Conservation (phyloP, 2,888 invertebrate species). For the Platerodrilus igneus region DNA sequence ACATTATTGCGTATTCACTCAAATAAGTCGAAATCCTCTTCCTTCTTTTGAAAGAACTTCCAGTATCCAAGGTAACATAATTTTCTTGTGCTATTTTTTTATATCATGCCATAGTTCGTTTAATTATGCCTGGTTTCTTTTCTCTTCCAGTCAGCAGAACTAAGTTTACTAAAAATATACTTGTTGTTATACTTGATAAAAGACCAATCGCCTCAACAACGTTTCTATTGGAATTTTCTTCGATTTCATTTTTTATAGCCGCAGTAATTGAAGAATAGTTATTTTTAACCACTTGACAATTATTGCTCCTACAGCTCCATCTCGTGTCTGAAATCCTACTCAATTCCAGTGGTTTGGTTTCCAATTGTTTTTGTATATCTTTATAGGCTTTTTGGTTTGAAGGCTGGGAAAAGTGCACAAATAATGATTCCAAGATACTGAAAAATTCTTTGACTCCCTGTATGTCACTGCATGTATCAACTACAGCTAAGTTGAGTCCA, state of each 20-base stretch:
- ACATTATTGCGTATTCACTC: slow-evolving; percentile 4
- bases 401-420: slow-evolving; percentile 4
- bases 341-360: not conserved
- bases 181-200: slow-evolving; percentile 4
- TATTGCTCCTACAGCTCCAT: slow-evolving; percentile 3
- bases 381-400: slow-evolving; percentile 2
- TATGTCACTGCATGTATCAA: slow-evolving; percentile 3
- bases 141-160: slow-evolving; percentile 1
- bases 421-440: slow-evolving; percentile 7
- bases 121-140: slow-evolving; percentile 6
- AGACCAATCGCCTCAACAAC: slow-evolving; percentile 1
- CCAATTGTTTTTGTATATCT: slow-evolving; percentile 3
- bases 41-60: slow-evolving; percentile 3
- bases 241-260: slow-evolving; percentile 1
- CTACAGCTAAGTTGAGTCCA: slow-evolving; percentile 6
- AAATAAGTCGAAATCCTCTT: slow-evolving; percentile 1
- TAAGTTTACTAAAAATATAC: slow-evolving; percentile 1
- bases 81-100: slow-evolving; percentile 7
- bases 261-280: slow-evolving; percentile 1
- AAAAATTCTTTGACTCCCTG: slow-evolving; percentile 8
- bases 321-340: slow-evolving; percentile 1
- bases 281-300: slow-evolving; percentile 5
- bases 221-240: slow-evolving; percentile 1
- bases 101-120: slow-evolving; percentile 4
- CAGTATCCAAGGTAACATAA: slow-evolving; percentile 1